phyloP scores from a whole-genome alignment of 2,888 invertebrate genomes.

The Mythimna pallens region DNA sequence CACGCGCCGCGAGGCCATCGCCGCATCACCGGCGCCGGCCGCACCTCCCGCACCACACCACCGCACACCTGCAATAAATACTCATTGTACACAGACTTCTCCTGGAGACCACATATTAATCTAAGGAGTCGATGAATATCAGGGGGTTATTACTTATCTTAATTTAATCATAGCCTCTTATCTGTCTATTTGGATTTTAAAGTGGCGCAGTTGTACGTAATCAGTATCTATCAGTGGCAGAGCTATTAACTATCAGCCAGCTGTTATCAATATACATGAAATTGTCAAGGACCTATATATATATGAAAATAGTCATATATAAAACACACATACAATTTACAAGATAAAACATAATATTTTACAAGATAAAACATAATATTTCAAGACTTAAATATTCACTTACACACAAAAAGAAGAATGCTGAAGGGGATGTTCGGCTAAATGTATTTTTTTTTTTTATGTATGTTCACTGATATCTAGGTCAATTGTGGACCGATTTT shows the following conservation, averaged over 20 bases:
- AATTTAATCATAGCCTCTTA: constrained; percentile 7
- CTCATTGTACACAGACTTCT: background rate
- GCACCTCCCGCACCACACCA: constrained; percentile 49
- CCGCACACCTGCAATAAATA: constrained; percentile 7
- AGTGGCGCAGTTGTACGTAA: background rate
- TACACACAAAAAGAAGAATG: too few relatives aligned
- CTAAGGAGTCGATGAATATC: background rate
- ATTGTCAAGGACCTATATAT: constrained; percentile 34
- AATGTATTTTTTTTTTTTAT: too few relatives aligned
- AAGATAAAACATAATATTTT: constrained; percentile 4
- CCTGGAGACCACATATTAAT: background rate
- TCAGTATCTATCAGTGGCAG: constrained; percentile 7
- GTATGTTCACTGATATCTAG: too few relatives aligned
- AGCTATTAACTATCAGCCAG: constrained; percentile 27
- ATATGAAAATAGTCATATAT: background rate
- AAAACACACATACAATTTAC: constrained; percentile 10
- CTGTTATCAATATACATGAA: constrained; percentile 25
- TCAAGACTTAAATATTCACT: background rate
- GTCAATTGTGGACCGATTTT: too few relatives aligned
- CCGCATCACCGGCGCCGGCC: constrained; percentile 73
- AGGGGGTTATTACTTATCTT: background rate
- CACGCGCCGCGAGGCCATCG: constrained; percentile 87
- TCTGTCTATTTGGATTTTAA: background rate
- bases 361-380: constrained; percentile 1
- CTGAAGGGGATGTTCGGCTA: too few relatives aligned